Evolutionary conservation across 35 echinoderm and acorn worm genomes (phyloP).

Genomic region (Antedon bifida): DNA sequence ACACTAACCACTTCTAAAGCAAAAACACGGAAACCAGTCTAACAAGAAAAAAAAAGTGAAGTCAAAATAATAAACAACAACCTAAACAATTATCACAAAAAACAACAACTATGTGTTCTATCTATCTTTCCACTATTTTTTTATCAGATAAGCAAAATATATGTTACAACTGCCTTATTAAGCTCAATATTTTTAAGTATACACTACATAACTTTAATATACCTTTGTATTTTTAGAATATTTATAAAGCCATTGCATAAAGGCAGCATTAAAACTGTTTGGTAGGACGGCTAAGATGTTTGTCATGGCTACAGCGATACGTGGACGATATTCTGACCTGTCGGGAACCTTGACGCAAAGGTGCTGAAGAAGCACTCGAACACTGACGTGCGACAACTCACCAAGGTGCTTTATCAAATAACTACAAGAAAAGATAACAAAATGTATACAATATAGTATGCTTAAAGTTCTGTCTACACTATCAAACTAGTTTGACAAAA

Average conservation of each 20-base stretch:
- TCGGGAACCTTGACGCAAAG: constrained; percentile 82
- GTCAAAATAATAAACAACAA: neutral
- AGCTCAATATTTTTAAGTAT: too few species aligned
- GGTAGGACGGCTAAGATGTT: constrained; percentile 36
- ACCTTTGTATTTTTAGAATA: constrained; percentile 86
- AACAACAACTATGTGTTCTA: too few species aligned
- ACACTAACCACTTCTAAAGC: constrained; percentile 66
- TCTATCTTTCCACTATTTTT: too few species aligned
- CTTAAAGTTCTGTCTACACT: too few species aligned
- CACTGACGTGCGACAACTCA: constrained; percentile 19
- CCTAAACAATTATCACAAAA: too few species aligned
- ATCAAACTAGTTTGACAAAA: too few species aligned
- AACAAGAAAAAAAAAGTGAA: neutral
- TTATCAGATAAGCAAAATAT: too few species aligned
- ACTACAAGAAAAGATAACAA: neutral
- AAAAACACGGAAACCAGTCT: constrained; percentile 82
- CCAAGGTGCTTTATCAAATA: constrained; percentile 35
- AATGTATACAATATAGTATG: too few species aligned
- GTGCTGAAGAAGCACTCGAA: constrained; percentile 63
- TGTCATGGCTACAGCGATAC: constrained; percentile 24
- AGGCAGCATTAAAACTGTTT: constrained; percentile 22
- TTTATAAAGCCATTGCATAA: constrained; percentile 79
- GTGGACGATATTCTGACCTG: constrained; percentile 58
- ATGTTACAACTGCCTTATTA: too few species aligned
- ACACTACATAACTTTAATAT: too few species aligned